phyloP scores from a whole-genome alignment of 2,797 vertebrate genomes.

The Pogoniulus pusillus region DNA sequence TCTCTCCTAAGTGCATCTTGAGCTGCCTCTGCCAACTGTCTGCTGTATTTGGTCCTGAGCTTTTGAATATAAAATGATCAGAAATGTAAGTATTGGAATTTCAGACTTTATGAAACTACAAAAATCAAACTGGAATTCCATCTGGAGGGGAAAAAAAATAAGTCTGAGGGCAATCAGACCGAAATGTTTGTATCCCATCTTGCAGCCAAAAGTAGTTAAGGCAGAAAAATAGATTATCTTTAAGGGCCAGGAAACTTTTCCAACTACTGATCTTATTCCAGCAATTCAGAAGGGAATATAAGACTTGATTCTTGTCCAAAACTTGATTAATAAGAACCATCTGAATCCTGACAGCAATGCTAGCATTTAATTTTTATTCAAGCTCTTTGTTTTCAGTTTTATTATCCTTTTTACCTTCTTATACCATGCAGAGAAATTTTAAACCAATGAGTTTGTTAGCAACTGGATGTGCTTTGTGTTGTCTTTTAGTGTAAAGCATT shows the following conservation, averaged over 20 bases:
- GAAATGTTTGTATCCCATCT: slow-evolving; percentile 1
- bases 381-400: not conserved
- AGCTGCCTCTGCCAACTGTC: not conserved
- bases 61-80: not conserved
- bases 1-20: not conserved
- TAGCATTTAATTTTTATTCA: not conserved
- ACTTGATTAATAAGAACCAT: slow-evolving; percentile 48
- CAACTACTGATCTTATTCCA: slow-evolving; percentile 53
- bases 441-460: not conserved
- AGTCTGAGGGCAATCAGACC: not conserved
- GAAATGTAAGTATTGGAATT: not conserved
- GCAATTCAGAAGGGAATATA: slow-evolving; percentile 41
- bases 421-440: not conserved
- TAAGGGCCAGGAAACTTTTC: slow-evolving; percentile 36
- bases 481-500: not conserved
- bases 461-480: accelerated
- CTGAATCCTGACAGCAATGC: slow-evolving; percentile 15
- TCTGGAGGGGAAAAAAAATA: not conserved
- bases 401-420: slow-evolving; percentile 1
- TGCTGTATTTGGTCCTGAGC: not conserved
- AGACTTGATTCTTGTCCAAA: slow-evolving; percentile 31
- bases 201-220: slow-evolving; percentile 45
- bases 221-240: slow-evolving; percentile 40
- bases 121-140: not conserved
- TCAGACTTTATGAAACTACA: not conserved